Evolutionary conservation across 2,113 vertebrate species (phyloP).

Genomic region (Actenoides hombroni): DNA sequence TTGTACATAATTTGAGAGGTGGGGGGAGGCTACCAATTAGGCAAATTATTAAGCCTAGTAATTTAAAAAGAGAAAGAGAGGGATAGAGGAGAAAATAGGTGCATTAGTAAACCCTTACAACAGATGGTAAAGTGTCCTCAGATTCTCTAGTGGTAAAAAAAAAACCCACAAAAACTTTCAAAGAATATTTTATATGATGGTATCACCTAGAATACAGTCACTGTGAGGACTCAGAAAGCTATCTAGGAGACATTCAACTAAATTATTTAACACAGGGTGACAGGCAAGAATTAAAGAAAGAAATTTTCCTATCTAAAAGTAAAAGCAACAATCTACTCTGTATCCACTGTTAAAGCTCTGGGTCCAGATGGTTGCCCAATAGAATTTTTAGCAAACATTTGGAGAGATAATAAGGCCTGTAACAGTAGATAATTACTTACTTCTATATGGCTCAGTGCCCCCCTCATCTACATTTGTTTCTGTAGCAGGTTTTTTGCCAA

Average conservation of each 20-base stretch:
- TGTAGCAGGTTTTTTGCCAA: constrained; percentile 64
- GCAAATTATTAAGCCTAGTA: constrained; percentile 58
- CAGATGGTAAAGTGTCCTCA: constrained; percentile 78
- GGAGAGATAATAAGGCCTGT: constrained; percentile 83
- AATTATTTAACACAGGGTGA: constrained; percentile 77
- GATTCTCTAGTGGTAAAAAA: constrained; percentile 65
- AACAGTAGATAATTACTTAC: constrained; percentile 81
- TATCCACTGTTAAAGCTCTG: constrained; percentile 74
- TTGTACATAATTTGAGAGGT: background rate
- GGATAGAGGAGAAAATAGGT: constrained; percentile 57
- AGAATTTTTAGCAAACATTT: constrained; percentile 84
- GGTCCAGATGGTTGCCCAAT: constrained; percentile 82
- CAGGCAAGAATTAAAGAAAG: constrained; percentile 73
- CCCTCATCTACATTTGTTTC: constrained; percentile 75
- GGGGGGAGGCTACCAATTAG: constrained; percentile 33
- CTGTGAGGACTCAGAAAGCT: constrained; percentile 57
- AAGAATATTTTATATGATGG: constrained; percentile 65
- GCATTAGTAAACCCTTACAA: constrained; percentile 73
- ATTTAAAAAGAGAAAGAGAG: constrained; percentile 28
- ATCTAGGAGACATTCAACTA: constrained; percentile 66
- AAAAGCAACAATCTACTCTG: constrained; percentile 66
- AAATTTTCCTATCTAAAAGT: constrained; percentile 65
- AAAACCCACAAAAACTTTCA: constrained; percentile 41
- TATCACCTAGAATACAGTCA: constrained; percentile 63
- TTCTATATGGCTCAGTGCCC: constrained; percentile 78